Percentiles rank a stretch among this genome's conserved stretches.
phyloP scores from a whole-genome alignment of 2,797 vertebrate species.

The Manis crassicaudata region DNA sequence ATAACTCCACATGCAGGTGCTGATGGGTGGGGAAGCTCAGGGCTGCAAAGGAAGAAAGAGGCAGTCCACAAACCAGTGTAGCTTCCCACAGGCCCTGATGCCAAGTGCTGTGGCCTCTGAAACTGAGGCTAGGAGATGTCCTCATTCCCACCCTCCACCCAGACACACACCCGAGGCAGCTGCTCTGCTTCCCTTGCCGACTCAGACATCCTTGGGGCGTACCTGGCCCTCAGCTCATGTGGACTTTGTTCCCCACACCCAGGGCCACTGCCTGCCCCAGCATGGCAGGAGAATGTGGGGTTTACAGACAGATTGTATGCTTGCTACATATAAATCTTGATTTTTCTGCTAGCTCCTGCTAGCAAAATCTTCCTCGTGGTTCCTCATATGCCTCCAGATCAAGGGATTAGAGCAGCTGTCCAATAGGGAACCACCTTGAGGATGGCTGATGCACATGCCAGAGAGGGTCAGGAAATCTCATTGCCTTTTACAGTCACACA shows the following conservation, averaged over 20 bases:
- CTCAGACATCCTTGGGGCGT: neutral
- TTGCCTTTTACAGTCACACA: neutral
- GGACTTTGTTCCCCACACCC: neutral
- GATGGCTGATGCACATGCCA: neutral
- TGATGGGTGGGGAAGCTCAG: neutral
- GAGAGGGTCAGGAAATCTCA: neutral
- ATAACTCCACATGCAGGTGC: neutral
- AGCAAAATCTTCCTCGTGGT: neutral
- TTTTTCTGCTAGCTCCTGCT: neutral
- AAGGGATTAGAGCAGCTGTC: neutral
- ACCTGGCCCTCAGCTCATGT: neutral
- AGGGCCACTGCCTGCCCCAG: neutral
- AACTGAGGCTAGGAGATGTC: neutral
- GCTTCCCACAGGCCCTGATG: neutral
- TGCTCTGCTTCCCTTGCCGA: neutral
- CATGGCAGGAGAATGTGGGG: neutral
- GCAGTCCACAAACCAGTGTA: neutral
- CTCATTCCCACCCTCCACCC: neutral
- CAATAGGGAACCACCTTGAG: rapidly evolving
- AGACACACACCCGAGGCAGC: neutral
- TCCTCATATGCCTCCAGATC: neutral
- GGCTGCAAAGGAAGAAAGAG: neutral
- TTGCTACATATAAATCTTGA: neutral
- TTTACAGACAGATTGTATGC: neutral
- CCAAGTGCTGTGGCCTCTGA: neutral